Base-by-base conservation (phyloP, 2,888 invertebrate species). In the Artemia sinica region DNA sequence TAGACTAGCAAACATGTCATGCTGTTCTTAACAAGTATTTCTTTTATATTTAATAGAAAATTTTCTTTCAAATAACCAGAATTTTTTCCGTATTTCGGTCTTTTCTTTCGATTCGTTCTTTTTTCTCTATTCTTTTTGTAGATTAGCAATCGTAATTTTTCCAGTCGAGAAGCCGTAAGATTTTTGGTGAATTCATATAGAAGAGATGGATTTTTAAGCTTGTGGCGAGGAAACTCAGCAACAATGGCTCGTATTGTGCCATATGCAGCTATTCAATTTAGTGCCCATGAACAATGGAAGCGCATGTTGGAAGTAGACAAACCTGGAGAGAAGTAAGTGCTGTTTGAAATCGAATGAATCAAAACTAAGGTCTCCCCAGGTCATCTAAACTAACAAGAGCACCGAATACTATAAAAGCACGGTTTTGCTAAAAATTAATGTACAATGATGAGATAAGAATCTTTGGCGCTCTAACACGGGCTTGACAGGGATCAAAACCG, bases 221-320 rank as follows among this genome's bases (percentile, higher is more conserved):
- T 98, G 74, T 98, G 95, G 95, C 83, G 97, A 68, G 98, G 98
- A 6, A 99, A 98, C 83, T 91, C 93, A 73, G 98, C 98, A 7
- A 97, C 96, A 0, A 92, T 98, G 92, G 93, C 91, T 14, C 82
- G 97, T 70, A 95, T 98, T 71, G 82, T 96, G 68, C 98, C 98
- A 0, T 96, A 97, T 79, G 94, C 97, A 41, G 92, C 97, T 65
- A 88, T 97, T 73, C 97, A 99, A 81, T 98, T 96, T 79, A 88
- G 94, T 0, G 87, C 96, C 58, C 95, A 96, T 79, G 98, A 98
- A 80, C 96, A 98, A 78, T 97, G 91, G 88, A 94, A 94, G 77
- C 82, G 84, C 72, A 77, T 88, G 66, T 80, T 97, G 1, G 79
- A 81, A 11, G 86, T 89, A n/a, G 86, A 68, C 49, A 14, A 65